Conservation (phyloP, 2,888 invertebrate species). For the Synergus laeviventris region DNA sequence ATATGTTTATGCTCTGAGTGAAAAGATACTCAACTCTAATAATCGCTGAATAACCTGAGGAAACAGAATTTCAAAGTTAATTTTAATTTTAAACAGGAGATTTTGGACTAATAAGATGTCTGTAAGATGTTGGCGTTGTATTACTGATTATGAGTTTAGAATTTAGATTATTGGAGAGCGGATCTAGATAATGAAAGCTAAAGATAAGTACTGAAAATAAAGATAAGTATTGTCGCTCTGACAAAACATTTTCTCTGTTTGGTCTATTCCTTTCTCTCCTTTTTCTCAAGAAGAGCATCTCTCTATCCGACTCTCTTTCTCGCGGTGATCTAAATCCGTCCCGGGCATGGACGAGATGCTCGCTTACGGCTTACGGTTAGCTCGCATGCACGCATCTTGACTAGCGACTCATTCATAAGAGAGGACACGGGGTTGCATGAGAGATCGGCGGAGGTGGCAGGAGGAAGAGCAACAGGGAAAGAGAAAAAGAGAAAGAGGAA, state of each 20-base stretch:
- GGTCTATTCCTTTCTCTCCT: neutral
- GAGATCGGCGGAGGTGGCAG: slow-evolving; percentile 48
- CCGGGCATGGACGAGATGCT: slow-evolving; percentile 62
- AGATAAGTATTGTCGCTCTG: neutral
- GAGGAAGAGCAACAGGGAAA: slow-evolving; percentile 44
- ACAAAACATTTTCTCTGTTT: slow-evolving; percentile 6
- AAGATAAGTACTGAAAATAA: too few species aligned
- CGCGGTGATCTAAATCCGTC: slow-evolving; percentile 69
- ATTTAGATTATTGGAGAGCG: neutral
- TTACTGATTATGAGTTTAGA: too few species aligned
- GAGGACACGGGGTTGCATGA: slow-evolving; percentile 54
- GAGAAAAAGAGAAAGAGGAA: slow-evolving; percentile 44
- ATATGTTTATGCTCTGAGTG: too few species aligned
- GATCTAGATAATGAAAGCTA: neutral
- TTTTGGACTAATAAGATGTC: too few species aligned
- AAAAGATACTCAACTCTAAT: too few species aligned
- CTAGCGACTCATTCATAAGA: slow-evolving; percentile 73
- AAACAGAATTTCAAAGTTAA: too few species aligned
- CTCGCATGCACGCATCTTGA: slow-evolving; percentile 54
- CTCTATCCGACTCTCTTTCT: slow-evolving; percentile 48
- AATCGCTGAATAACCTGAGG: too few species aligned
- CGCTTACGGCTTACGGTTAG: slow-evolving; percentile 64
- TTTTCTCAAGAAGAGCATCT: slow-evolving; percentile 23
- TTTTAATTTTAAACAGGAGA: too few species aligned
- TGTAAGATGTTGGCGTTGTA: too few species aligned